A percentile compares a stretch with the other conserved stretches of the same genome.
phyloP scores from a whole-genome alignment of 2,797 vertebrate species.

The Alauda arvensis region DNA sequence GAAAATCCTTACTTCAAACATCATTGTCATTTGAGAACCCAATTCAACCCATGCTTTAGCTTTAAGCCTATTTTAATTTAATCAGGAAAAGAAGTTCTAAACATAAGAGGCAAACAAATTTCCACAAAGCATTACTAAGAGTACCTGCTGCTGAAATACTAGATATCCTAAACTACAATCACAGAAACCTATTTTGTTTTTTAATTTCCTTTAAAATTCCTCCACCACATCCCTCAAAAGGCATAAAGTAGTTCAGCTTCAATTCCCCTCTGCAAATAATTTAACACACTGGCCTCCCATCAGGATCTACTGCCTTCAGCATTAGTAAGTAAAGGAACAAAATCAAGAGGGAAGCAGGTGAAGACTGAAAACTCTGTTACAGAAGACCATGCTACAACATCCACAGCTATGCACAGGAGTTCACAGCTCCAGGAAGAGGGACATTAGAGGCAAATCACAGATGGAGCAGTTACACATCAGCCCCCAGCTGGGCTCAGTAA shows the following conservation, averaged over 20 bases:
- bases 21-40: background rate
- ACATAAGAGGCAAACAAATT: background rate
- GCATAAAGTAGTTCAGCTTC: background rate
- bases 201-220: background rate
- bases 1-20: background rate
- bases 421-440: background rate
- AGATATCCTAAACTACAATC: background rate
- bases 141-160: background rate
- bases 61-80: background rate
- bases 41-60: background rate
- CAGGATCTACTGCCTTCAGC: background rate
- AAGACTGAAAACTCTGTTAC: background rate
- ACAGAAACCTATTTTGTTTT: background rate
- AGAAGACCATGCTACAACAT: background rate
- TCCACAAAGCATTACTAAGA: background rate
- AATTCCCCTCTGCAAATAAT: background rate
- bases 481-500: background rate
- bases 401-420: background rate
- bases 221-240: background rate
- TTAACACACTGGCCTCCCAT: background rate
- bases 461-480: background rate
- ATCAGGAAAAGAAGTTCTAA: background rate
- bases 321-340: background rate
- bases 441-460: background rate
- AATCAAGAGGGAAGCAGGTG: background rate